Base-by-base conservation (phyloP, 2,797 vertebrate species). In the Rhadinocentrus ornatus region DNA sequence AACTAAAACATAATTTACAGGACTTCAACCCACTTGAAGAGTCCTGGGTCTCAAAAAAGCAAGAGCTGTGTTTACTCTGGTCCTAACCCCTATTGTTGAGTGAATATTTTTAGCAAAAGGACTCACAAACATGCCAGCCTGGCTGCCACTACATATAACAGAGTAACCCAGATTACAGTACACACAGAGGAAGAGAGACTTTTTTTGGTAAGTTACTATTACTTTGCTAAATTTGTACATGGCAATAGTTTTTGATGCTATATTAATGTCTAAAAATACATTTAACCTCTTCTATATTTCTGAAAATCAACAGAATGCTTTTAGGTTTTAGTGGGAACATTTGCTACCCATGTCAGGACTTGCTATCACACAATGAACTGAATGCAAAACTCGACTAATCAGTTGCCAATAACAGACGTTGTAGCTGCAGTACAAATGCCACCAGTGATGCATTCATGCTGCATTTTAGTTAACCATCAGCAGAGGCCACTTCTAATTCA, bases 401-500 rank as follows among this genome's bases (percentile, higher is more conserved):
- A 78, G 59, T 41, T 52, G 58, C 64, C 63, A 58, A 29, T 50
- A 74, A 71, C 69, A 53, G 35, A 55, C 48, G 64, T 15, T 60
- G 70, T 59, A 63, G 63, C 65, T 68, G 41, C 52, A 27, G 58
- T 13, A 29, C 26, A 77, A 80, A 82, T 69, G 70, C 69, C 71
- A 78, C 24, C 1, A 48, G 72, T 75, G 69, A 67, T 69, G 76
- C 69, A 50, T 78, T 75, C 35, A 66, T 58, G 55, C 62, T 70
- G 63, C 62, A 67, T 48, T 73, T 81, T 67, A 66, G 68, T 68
- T 67, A 68, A 71, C 64, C 50, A 86, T 81, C 68, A 65, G 31
- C 29, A 62, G 66, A 84, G 69, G 65, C 69, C 44, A 44, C 56
- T 62, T 75, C 59, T 61, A 71, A 86, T 89, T 88, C 76, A 88